Conservation (phyloP, 1,140 invertebrate species). For the Nilaparvata lugens region DNA sequence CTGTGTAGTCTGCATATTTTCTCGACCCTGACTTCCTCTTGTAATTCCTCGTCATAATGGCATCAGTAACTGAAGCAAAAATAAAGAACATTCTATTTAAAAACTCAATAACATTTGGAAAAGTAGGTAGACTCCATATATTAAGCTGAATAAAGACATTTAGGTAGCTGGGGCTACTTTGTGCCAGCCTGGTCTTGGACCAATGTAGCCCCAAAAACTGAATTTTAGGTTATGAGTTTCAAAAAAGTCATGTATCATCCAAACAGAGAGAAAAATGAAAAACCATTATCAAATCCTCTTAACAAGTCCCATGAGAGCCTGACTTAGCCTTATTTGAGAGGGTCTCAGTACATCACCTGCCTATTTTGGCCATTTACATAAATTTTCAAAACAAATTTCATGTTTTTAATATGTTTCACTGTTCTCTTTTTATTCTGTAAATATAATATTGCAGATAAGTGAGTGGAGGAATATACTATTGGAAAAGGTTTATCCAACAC, state of each 20-base stretch:
- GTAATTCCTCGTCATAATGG: constrained; percentile 13
- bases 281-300: constrained; percentile 11
- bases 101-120: background rate
- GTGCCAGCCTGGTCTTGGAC: background rate
- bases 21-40: constrained; percentile 10
- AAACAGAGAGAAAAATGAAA: constrained; percentile 6
- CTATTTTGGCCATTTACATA: no score
- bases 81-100: constrained; percentile 10
- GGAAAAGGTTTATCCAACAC: no score
- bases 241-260: constrained; percentile 1
- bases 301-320: no score
- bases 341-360: no score
- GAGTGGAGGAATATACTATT: no score
- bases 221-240: constrained; percentile 6
- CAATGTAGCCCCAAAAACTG: constrained; percentile 11
- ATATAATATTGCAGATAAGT: no score
- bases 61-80: constrained; percentile 15
- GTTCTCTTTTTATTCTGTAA: no score
- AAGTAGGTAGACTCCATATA: background rate
- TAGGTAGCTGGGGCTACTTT: background rate
- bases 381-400: no score
- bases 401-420: no score
- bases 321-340: no score
- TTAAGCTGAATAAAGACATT: background rate
- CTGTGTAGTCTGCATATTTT: constrained; percentile 13